Base-by-base conservation (phyloP, 1,140 invertebrate species). In the Bombus sylvicola region DNA sequence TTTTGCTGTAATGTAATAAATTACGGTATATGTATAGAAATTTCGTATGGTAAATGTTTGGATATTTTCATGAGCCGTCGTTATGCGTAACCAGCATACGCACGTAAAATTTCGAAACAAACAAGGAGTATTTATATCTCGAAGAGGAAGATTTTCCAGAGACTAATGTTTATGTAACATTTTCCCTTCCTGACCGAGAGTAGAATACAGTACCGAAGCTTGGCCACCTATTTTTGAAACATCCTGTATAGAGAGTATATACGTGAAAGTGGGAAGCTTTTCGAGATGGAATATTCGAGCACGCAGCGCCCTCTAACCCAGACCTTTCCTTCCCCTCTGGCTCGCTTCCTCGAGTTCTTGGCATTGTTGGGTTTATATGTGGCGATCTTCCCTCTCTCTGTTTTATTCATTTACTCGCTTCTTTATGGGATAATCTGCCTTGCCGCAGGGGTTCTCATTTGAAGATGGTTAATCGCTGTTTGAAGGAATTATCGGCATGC, bases 241-340 rank as follows among this genome's bases (percentile, higher is more conserved):
- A 62, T n/a, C 59, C 28, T 62, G 59, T 69, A 69, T 22, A 15
- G 10, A 25, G 71, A n/a, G 6, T 4, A 15, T 18, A 9, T 28
- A 8, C 12, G 25, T 28, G 68, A 22, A 43, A 43, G 15, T 31
- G 39, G 41, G 28, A 73, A 43, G 15, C 41, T 75, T 75, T 66
- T 66, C 86, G 69, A 41, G 34, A 86, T 75, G 66, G 57, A 78
- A 87, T 66, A 53, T 72, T 72, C 31, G 66, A 81, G 76, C 34
- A 64, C 39, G n/a, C 25, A 64, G 31, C 43, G 62, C 22, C 64
- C 31, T 39, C 41, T 43, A 75, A 47, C 41, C 41, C 22, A 43
- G 64, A 47, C 41, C 41, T 43, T 68, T 9, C 62, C 68, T 71
- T 66, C 39, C 37, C n/a, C 34, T 68, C 41, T 53, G 31, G 43